phyloP scores from a whole-genome alignment of 1,140 invertebrate genomes.

The Heliconius eleuchia region DNA sequence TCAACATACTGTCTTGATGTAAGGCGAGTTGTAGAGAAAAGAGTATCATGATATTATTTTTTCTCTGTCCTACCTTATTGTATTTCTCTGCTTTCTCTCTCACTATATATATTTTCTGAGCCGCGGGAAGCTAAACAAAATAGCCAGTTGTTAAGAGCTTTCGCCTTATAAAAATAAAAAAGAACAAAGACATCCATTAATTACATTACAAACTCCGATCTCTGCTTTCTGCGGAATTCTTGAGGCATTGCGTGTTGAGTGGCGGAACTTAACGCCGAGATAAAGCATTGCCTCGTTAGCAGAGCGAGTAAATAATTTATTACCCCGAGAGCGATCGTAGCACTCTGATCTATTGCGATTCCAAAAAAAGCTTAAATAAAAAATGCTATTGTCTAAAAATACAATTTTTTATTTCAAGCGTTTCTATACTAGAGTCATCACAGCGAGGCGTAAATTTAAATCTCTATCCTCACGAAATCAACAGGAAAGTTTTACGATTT shows the following conservation, averaged over 20 bases:
- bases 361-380: background rate
- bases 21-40: too few species aligned
- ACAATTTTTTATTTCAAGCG: background rate
- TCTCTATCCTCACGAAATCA: slow-evolving; percentile 39
- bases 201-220: background rate
- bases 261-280: too few species aligned
- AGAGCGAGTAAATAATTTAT: too few species aligned
- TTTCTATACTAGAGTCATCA: slow-evolving; percentile 5
- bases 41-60: too few species aligned
- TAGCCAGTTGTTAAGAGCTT: background rate
- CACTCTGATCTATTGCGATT: background rate
- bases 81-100: too few species aligned
- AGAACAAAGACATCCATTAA: slow-evolving; percentile 18
- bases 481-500: slow-evolving; percentile 36
- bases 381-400: background rate
- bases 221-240: too few species aligned
- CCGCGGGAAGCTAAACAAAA: background rate
- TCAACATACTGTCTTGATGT: background rate
- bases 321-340: too few species aligned
- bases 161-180: background rate
- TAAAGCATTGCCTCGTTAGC: too few species aligned
- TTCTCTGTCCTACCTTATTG: too few species aligned
- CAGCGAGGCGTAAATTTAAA: slow-evolving; percentile 32
- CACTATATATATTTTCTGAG: background rate
- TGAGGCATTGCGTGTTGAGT: too few species aligned